Evolutionary conservation across 2,888 invertebrate genomes (phyloP).

Genomic region (Erebia ligea): DNA sequence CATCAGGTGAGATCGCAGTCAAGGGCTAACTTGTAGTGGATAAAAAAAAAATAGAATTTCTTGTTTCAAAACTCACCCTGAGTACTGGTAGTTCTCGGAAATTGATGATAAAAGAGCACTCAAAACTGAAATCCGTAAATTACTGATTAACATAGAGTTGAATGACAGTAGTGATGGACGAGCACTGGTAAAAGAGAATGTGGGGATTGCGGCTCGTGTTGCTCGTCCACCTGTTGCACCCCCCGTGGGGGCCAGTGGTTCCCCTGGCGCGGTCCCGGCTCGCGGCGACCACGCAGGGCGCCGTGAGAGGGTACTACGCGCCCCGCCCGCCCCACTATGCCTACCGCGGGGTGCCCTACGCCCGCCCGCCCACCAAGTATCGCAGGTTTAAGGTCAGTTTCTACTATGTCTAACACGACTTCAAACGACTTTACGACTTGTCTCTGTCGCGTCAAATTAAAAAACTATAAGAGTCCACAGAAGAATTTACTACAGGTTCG

Average conservation of each 20-base stretch:
- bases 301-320: constrained; percentile 64
- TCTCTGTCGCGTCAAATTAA: no score
- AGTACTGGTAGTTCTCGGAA: no score
- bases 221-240: constrained; percentile 32
- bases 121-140: background rate
- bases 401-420: background rate
- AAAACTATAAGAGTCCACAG: no score
- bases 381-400: constrained; percentile 65
- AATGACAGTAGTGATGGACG: background rate
- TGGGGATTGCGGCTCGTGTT: background rate
- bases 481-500: no score
- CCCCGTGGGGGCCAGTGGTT: constrained; percentile 30
- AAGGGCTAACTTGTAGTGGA: no score
- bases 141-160: no score
- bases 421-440: no score
- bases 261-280: constrained; percentile 51
- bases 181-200: background rate
- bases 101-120: background rate
- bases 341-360: constrained; percentile 74
- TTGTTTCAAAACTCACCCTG: no score
- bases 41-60: no score
- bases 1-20: no score
- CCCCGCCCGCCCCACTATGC: constrained; percentile 62
- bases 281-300: constrained; percentile 63
- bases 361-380: constrained; percentile 55